Conservation (phyloP, 2,113 vertebrate genomes). For the Hyla sarda region DNA sequence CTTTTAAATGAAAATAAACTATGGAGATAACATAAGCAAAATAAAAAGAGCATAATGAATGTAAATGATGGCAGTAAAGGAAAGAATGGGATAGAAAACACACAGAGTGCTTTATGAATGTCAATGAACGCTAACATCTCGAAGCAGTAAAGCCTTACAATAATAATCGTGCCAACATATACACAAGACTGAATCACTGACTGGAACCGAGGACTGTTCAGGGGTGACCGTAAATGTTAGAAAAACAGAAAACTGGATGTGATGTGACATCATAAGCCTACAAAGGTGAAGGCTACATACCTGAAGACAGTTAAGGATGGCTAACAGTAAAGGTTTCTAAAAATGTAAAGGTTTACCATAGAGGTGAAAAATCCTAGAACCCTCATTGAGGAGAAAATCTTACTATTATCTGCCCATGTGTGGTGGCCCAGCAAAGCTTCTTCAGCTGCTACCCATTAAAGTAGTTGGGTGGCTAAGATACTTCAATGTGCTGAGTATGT, state of each 20-base stretch:
- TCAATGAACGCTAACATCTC: neutral
- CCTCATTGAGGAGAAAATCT: no score
- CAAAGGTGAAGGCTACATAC: neutral
- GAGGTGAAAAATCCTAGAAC: no score
- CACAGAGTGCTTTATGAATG: neutral
- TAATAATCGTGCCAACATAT: neutral
- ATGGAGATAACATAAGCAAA: neutral
- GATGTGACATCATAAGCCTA: neutral
- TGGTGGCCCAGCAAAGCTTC: neutral
- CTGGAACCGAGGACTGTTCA: neutral
- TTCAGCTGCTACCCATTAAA: no score
- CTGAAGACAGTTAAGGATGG: neutral
- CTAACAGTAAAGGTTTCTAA: neutral
- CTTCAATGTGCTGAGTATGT: no score
- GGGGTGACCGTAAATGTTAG: neutral
- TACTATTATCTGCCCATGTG: neutral
- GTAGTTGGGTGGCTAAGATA: no score
- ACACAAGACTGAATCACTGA: neutral
- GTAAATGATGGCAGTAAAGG: neutral
- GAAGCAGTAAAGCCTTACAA: neutral
- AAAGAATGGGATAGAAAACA: neutral
- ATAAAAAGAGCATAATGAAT: neutral
- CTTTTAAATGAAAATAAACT: neutral
- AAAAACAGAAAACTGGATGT: neutral
- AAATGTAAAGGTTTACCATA: neutral